These are phyloP conservation scores for Contarinia nasturtii DNA, from an alignment of 1,140 invertebrate genomes.

Conservation along the genomic window DNA sequence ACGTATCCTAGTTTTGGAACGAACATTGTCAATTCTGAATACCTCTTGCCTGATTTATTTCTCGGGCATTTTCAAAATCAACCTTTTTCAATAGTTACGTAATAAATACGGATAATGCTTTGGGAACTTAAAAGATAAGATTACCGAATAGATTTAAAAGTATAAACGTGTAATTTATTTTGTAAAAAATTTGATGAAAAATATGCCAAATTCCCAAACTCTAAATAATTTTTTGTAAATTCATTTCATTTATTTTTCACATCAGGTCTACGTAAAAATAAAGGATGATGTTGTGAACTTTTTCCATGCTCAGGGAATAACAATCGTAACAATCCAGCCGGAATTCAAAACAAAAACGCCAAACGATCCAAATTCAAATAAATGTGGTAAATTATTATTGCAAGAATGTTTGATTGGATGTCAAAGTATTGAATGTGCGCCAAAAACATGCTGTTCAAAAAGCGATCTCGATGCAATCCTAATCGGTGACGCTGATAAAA, in stretches of 20 bases:
- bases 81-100: no score
- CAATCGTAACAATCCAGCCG: constrained; percentile 57
- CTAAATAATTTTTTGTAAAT: not conserved
- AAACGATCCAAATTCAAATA: not conserved
- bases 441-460: not conserved
- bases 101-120: no score
- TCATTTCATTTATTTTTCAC: not conserved
- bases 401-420: not conserved
- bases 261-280: constrained; percentile 23
- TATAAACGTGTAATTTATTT: no score
- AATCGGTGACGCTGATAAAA: not conserved
- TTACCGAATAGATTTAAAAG: no score
- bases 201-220: no score
- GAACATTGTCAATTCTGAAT: no score
- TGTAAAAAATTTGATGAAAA: no score
- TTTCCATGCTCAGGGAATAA: constrained; percentile 52
- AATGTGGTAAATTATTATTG: not conserved
- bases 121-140: no score
- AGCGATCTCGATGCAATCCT: not conserved
- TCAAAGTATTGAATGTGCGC: not conserved
- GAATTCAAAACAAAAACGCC: constrained; percentile 36
- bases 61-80: no score
- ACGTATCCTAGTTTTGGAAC: no score
- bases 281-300: constrained; percentile 43
- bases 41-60: no score